Evolutionary conservation across 2,888 invertebrate genomes (phyloP).

Genomic region (Exephanes ischioxanthus): DNA sequence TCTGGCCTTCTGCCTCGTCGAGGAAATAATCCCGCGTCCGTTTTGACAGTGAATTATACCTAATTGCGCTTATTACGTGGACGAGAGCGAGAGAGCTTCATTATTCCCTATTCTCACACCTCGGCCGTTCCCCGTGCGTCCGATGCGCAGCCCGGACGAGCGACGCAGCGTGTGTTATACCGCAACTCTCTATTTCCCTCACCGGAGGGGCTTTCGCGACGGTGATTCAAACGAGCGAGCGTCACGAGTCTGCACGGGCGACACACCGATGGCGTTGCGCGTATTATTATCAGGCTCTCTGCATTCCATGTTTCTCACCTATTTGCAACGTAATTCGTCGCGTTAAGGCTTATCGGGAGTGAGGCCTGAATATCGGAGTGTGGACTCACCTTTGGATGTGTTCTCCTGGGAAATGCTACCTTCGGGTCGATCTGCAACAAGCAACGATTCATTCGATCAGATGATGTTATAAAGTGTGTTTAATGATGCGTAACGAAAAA

Average conservation of each 20-base stretch:
- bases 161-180: slow-evolving; percentile 18
- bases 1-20: slow-evolving; percentile 59
- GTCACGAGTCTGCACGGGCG: slow-evolving; percentile 23
- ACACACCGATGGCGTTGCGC: background rate
- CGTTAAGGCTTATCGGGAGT: slow-evolving; percentile 19
- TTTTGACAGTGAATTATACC: slow-evolving; percentile 80
- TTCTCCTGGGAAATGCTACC: slow-evolving; percentile 99
- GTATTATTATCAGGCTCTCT: slow-evolving; percentile 49
- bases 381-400: slow-evolving; percentile 98
- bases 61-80: slow-evolving; percentile 79
- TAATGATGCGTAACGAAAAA: background rate
- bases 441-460: slow-evolving; percentile 78
- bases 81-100: slow-evolving; percentile 76
- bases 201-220: slow-evolving; percentile 3
- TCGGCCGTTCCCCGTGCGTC: slow-evolving; percentile 2
- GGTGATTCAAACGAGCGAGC: slow-evolving; percentile 38
- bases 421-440: slow-evolving; percentile 99
- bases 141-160: slow-evolving; percentile 30
- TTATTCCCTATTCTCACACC: slow-evolving; percentile 76
- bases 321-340: slow-evolving; percentile 27
- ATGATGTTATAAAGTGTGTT: background rate
- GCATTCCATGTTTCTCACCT: slow-evolving; percentile 29
- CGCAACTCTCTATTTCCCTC: slow-evolving; percentile 26
- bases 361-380: background rate
- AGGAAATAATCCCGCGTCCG: slow-evolving; percentile 77